Evolutionary conservation across 2,113 vertebrate species (phyloP).

Genomic region (Odontophorus gujanensis): DNA sequence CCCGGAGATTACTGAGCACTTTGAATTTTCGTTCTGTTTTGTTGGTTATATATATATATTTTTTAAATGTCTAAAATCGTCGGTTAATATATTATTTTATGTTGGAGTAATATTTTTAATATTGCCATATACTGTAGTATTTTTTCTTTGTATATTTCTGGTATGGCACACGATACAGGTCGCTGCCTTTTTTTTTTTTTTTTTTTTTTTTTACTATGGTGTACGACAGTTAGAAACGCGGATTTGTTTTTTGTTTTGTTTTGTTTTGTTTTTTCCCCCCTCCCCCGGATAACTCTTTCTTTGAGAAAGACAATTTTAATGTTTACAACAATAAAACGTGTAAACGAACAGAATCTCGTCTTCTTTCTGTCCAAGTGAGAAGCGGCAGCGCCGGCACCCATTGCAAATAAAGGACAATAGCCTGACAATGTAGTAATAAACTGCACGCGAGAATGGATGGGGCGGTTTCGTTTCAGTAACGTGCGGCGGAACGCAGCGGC

Average conservation of each 20-base stretch:
- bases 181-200: constrained; percentile 83
- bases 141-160: constrained; percentile 83
- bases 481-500: neutral
- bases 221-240: constrained; percentile 82
- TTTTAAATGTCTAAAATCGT: constrained; percentile 86
- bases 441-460: neutral
- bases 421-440: neutral
- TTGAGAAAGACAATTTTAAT: constrained; percentile 97
- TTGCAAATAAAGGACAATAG: neutral
- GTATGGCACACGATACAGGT: constrained; percentile 79
- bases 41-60: constrained; percentile 37
- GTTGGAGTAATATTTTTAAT: constrained; percentile 84
- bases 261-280: neutral
- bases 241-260: constrained; percentile 60
- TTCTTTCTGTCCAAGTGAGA: constrained; percentile 71
- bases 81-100: constrained; percentile 87
- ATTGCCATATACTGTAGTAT: constrained; percentile 82
- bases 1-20: constrained; percentile 91
- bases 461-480: neutral
- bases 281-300: constrained; percentile 84
- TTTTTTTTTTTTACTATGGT: constrained; percentile 82
- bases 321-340: constrained; percentile 97
- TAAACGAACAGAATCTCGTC: constrained; percentile 79
- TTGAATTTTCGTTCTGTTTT: constrained; percentile 79
- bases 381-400: neutral